Evolutionary conservation across 2,797 vertebrate species (phyloP), one percentile per base, ranked within the genome.

Genomic region (Manis crassicaudata): DNA sequence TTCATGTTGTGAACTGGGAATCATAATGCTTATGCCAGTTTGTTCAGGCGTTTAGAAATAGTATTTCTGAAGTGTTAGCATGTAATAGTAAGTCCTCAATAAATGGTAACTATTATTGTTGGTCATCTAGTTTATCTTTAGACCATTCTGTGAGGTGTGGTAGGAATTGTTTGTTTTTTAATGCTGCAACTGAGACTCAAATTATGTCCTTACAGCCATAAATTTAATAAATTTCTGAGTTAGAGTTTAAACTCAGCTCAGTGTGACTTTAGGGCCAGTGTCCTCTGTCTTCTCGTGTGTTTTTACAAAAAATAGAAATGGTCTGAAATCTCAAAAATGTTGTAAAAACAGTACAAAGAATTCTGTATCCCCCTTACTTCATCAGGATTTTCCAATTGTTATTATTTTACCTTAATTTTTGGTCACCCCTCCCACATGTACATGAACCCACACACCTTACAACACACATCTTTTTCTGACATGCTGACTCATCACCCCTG

Each of bases 211-310:
- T n/a, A 76, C 14, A 50, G 56, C 75, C 37, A 27, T 56, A 82
- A 70, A 25, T 85, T 35, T 89, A 50, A 60, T 65, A 75, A 67
- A 29, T 96, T 60, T 58, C 46, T 60, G 12, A 87, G 17, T 87
- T 89, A 75, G 16, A 76, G 40, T 91, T 90, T 79, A 92, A 92
- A 68, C 68, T 96, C 54, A 80, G 77, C 27, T 81, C 18, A 76
- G 37, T 85, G 18, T 76, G 80, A 68, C 29, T 83, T 60, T 10
- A 77, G 79, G 56, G 25, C 25, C 27, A 76, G 3, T 35, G 60
- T 73, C 43, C 46, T 76, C 76, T 23, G 46, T 73, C 21, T 84
- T n/a, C 14, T 62, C 60, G 14, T 29, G 40, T 25, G 29, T 62
- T 82, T 84, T 73, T 65, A 50, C 25, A 60, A 76, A 75, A 67